Percentiles rank a stretch among this genome's conserved stretches.
Evolutionary conservation across 2,888 invertebrate species (phyloP).

Genomic region (Drosophila testacea): DNA sequence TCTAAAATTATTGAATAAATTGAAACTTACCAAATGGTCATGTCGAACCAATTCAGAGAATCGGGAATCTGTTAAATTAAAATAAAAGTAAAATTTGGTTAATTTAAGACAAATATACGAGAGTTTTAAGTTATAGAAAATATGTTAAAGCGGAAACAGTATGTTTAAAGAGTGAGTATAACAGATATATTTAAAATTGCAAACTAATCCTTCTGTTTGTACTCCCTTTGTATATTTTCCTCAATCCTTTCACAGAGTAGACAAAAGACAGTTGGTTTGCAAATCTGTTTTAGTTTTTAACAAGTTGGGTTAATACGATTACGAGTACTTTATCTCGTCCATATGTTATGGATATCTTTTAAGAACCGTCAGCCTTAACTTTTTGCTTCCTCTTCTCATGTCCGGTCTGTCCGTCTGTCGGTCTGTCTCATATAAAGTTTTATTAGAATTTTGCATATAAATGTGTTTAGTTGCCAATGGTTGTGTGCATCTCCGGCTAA

Average conservation of each 20-base stretch:
- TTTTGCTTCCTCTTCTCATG: not conserved
- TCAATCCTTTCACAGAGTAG: not conserved
- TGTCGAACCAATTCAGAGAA: too few species aligned
- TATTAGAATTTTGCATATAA: conserved; percentile 71
- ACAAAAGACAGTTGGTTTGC: not conserved
- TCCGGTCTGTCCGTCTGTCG: not conserved
- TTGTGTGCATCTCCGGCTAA: conserved; percentile 38
- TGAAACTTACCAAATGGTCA: too few species aligned
- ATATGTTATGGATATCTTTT: conserved; percentile 24
- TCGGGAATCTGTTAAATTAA: too few species aligned
- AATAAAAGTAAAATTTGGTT: too few species aligned
- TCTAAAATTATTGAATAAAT: too few species aligned
- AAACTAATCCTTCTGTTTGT: too few species aligned
- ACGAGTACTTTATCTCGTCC: conserved; percentile 15
- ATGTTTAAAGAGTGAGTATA: too few species aligned
- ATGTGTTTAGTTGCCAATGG: conserved; percentile 54
- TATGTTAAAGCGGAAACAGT: too few species aligned
- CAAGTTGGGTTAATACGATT: conserved; percentile 3
- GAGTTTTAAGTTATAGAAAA: too few species aligned
- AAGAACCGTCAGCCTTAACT: conserved; percentile 1
- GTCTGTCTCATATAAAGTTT: conserved; percentile 42
- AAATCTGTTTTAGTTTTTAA: conserved; percentile 12
- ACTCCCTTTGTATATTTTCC: too few species aligned
- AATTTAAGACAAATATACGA: too few species aligned
- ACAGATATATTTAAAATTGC: too few species aligned